Evolutionary conservation across 2,888 invertebrate genomes (phyloP), one percentile per base, ranked within the genome.

Genomic region (Rhaphigaster nebulosa): DNA sequence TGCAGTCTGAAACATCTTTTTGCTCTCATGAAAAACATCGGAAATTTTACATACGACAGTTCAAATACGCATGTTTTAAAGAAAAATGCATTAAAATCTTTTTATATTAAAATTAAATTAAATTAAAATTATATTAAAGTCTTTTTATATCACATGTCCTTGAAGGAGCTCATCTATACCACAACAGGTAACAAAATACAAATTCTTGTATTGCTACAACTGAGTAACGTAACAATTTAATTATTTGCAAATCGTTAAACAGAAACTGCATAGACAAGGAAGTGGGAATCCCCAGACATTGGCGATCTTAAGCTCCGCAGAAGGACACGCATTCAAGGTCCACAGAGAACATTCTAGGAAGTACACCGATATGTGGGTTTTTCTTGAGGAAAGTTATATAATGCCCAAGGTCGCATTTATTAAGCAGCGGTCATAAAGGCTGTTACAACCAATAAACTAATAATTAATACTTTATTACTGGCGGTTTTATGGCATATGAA

Each of bases 321-420:
- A 84, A 84, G 84, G 84, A 41, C 84, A 84, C 41, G 10, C 26
- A 4, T 41, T 84, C 84, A 84, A 84, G 84, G 84, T 45, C 84
- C n/a, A 1, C n/a, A n/a, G 45, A 84, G 84, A 41, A 84, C 84
- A 84, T 84, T 84, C 84, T 84, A 84, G 84, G 84, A 84, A 84
- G 84, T 84, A n/a, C 84, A 10, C 45, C 45, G 84, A 84, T 84
- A 84, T 84, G 84, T 84, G 45, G 84, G 84, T 84, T 84, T 84
- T 84, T 84, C 84, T 84, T 84, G 23, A 84, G 84, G 84, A 84
- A 84, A n/a, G 45, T 84, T 84, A 84, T 84, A 50, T 84, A 84
- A 84, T 50, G 26, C 0, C n/a, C 84, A 84, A 84, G 84, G 84
- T 41, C 84, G 84, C 18, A 45, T 84, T 45, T 84, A 41, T 50